A percentile compares a stretch with the other conserved stretches of the same genome.
Evolutionary conservation across 1,140 invertebrate species (phyloP).

Genomic region (Drosophila equinoxialis): DNA sequence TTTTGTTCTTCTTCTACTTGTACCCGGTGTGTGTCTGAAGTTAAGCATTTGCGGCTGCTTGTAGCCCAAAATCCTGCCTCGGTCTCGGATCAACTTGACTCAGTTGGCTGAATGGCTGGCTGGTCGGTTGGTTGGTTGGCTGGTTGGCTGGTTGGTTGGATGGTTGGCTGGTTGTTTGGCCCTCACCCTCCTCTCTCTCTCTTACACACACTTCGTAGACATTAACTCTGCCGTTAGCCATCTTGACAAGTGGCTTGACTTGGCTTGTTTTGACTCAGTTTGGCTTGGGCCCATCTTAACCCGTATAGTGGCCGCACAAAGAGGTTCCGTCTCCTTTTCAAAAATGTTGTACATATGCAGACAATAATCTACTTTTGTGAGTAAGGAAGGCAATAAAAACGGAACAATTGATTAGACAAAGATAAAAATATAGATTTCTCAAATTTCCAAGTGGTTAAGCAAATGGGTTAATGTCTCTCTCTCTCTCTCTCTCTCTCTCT

Average conservation of each 20-base stretch:
- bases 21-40: constrained; percentile 63
- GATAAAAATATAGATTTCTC: neutral
- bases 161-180: constrained; percentile 18
- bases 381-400: too few relatives aligned
- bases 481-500: constrained; percentile 28
- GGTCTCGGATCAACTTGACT: constrained; percentile 35
- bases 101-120: constrained; percentile 47
- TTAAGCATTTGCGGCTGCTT: constrained; percentile 80
- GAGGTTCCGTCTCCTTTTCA: neutral
- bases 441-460: neutral
- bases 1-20: constrained; percentile 1
- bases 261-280: constrained; percentile 16
- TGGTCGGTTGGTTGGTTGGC: constrained; percentile 44
- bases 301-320: constrained; percentile 23
- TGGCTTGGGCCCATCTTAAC: constrained; percentile 48
- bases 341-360: too few relatives aligned
- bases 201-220: constrained; percentile 35
- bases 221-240: constrained; percentile 69
- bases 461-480: constrained; percentile 34
- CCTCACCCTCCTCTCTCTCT: neutral
- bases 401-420: too few relatives aligned
- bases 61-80: constrained; percentile 73
- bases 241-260: constrained; percentile 77
- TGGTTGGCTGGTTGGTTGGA: constrained; percentile 32
- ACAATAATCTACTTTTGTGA: too few relatives aligned